Conservation (phyloP, 2,113 vertebrate species). For the Eira barbara region DNA sequence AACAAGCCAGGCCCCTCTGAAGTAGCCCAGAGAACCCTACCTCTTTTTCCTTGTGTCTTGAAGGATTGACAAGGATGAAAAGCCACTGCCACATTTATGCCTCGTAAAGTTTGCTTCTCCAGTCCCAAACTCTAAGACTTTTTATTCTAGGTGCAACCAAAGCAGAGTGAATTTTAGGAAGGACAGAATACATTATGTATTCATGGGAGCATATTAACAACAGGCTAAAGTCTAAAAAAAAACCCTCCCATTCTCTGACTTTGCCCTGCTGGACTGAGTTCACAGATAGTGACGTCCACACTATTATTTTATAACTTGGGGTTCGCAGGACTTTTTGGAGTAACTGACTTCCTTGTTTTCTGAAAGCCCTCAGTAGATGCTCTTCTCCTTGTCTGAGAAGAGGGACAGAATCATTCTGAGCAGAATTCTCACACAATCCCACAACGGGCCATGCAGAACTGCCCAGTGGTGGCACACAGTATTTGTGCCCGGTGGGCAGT, state of each 20-base stretch:
- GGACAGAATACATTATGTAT: neutral
- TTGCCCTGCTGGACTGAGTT: neutral
- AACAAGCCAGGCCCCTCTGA: neutral
- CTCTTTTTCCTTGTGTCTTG: neutral
- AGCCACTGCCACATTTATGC: neutral
- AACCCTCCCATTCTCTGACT: neutral
- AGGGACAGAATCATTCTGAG: neutral
- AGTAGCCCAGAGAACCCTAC: neutral
- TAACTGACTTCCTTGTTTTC: neutral
- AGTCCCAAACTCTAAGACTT: neutral
- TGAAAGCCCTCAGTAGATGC: neutral
- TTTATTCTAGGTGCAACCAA: neutral
- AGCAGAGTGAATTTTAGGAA: neutral
- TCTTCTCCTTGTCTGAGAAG: neutral
- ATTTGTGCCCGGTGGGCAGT: fast-evolving
- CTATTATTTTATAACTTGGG: neutral
- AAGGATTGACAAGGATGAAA: neutral
- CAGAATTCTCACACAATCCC: neutral
- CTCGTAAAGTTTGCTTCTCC: neutral
- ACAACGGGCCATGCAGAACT: fast-evolving
- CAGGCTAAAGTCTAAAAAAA: neutral
- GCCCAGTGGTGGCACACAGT: neutral
- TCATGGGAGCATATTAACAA: neutral
- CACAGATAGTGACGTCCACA: neutral
- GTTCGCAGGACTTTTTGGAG: neutral